Evolutionary conservation across 2,113 vertebrate genomes (phyloP).

Genomic region (Galeopterus variegatus): DNA sequence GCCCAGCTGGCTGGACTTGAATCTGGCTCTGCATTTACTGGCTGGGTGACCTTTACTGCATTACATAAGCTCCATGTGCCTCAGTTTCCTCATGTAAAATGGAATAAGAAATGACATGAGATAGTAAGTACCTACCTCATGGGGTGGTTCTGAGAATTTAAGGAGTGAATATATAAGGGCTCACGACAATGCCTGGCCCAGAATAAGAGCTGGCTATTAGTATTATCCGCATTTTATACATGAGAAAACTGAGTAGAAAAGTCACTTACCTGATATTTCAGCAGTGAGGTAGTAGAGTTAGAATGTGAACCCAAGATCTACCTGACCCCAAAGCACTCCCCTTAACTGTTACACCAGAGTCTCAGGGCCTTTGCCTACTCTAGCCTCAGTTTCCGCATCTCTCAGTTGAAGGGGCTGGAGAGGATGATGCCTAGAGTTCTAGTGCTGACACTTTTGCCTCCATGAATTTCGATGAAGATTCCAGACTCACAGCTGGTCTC

Average conservation of each 20-base stretch:
- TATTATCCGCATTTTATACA: background rate
- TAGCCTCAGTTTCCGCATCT: background rate
- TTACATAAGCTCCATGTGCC: background rate
- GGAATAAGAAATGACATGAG: background rate
- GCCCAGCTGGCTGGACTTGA: background rate
- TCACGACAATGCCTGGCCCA: background rate
- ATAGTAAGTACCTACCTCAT: background rate
- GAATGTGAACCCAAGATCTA: background rate
- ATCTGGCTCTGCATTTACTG: background rate
- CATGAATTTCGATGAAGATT: background rate
- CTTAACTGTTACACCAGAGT: background rate
- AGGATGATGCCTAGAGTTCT: background rate
- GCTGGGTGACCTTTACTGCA: background rate
- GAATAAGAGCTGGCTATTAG: background rate
- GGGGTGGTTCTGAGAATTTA: background rate
- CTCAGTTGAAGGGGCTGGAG: background rate
- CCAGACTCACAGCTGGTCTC: background rate
- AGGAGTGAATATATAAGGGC: background rate
- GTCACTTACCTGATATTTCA: background rate
- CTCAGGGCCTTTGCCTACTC: background rate
- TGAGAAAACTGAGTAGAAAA: background rate
- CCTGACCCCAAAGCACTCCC: background rate
- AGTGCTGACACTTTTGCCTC: background rate
- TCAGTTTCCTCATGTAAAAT: background rate
- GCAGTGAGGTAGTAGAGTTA: background rate